Evolutionary conservation across 2,888 invertebrate genomes (phyloP).

Genomic region (Nesidiocoris tenuis): DNA sequence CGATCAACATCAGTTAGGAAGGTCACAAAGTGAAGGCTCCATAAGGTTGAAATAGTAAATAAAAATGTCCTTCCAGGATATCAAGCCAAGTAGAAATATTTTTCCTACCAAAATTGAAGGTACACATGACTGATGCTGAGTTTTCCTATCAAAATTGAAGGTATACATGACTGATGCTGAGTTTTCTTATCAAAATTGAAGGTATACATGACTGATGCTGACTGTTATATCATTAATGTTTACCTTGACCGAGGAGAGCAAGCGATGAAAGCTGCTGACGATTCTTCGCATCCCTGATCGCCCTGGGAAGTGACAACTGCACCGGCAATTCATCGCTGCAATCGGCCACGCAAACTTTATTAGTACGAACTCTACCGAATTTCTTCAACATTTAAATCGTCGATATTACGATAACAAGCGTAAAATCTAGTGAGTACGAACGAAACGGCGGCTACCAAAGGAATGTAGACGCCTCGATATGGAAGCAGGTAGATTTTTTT

Average conservation of each 20-base stretch:
- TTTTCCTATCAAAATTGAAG: too few species aligned
- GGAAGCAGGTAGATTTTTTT: not conserved
- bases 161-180: too few species aligned
- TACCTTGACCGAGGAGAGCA: constrained; percentile 78
- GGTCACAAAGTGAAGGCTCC: too few species aligned
- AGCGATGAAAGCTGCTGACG: constrained; percentile 87
- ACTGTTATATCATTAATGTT: not conserved
- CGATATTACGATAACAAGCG: not conserved
- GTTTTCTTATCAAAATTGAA: too few species aligned
- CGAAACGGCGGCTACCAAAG: not conserved
- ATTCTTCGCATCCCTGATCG: constrained; percentile 83
- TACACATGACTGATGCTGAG: too few species aligned
- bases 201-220: too few species aligned
- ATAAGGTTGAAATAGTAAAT: too few species aligned
- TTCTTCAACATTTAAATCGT: not conserved
- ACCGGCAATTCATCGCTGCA: constrained; percentile 89
- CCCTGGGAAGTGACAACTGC: constrained; percentile 79
- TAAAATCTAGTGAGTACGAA: not conserved
- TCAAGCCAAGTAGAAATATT: too few species aligned
- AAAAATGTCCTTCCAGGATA: too few species aligned
- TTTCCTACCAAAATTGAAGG: too few species aligned
- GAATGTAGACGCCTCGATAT: not conserved
- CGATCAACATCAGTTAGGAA: too few species aligned
- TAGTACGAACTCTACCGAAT: not conserved
- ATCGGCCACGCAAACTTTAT: constrained; percentile 48